Conservation (phyloP, 2,888 invertebrate genomes). For the Frankliniella intonsa region DNA sequence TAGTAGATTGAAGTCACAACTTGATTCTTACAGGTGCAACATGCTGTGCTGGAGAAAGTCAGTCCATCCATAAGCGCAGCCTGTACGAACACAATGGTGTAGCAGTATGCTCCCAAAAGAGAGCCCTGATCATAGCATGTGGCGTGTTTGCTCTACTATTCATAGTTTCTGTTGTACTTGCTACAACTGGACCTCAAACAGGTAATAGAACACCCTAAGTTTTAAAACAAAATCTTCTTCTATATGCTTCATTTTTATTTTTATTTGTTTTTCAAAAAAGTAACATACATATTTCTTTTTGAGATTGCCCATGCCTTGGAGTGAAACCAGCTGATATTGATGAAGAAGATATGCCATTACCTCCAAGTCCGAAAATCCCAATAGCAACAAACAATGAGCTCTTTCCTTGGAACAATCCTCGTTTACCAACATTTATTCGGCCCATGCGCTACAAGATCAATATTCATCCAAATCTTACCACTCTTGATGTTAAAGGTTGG, state of each 20-base stretch:
- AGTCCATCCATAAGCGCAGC: constrained; percentile 60
- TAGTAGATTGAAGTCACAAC: neutral
- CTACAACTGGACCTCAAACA: constrained; percentile 83
- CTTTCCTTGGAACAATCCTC: constrained; percentile 71
- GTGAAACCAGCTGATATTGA: constrained; percentile 59
- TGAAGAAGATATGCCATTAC: constrained; percentile 57
- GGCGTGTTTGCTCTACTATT: constrained; percentile 75
- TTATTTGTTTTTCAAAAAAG: neutral
- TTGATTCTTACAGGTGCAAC: constrained; percentile 42
- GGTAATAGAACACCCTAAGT: constrained; percentile 50
- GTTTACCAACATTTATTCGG: constrained; percentile 71
- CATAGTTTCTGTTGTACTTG: constrained; percentile 78
- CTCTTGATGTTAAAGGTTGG: constrained; percentile 77
- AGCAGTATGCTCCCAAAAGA: constrained; percentile 80
- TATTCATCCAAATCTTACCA: constrained; percentile 88
- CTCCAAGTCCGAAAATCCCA: constrained; percentile 59
- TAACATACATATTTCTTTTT: constrained; percentile 37
- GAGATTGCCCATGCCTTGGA: constrained; percentile 67
- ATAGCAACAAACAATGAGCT: constrained; percentile 69
- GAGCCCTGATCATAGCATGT: constrained; percentile 75
- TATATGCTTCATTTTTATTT: neutral
- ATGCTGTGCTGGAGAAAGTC: constrained; percentile 55
- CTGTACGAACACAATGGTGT: constrained; percentile 71
- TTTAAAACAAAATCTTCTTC: neutral
- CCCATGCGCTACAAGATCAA: constrained; percentile 83